Base-by-base conservation (phyloP, 2,888 invertebrate species). In the Ceriagrion tenellum region DNA sequence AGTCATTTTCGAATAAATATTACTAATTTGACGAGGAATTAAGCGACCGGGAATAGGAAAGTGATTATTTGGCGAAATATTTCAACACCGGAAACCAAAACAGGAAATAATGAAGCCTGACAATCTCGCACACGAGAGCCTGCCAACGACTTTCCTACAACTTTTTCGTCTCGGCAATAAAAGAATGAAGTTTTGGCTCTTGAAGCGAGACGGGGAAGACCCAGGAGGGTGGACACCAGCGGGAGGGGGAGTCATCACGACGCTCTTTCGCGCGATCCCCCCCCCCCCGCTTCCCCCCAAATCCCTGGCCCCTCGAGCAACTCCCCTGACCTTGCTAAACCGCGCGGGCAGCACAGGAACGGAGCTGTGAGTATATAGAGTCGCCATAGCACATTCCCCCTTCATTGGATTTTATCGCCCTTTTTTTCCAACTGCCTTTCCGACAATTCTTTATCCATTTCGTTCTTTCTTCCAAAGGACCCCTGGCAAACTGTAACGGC, bases 401-500 rank as follows among this genome's bases (percentile, higher is more conserved):
- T 63, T 93, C 69, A 63, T 69, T 69, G 93, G 69, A 93, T 93
- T 93, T 93, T 69, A 93, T 93, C 69, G 16, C 93, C 93, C 69
- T 63, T 47, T 59, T 55, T n/a, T 59, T 16, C 55, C 23, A 6
- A 20, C 20, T 55, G 20, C 26, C 89, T 47, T 55, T 81, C n/a
- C 35, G 81, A 81, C 55, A 55, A 89, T 55, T 89, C 89, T 89
- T 89, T 55, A 89, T 89, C 81, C 81, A 81, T 81, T 55, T 55
- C 89, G 47, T 89, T 89, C 89, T 89, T 89, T 69, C 81, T 59
- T 81, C 93, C 16, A 26, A 69, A 93, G 47, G 63, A 47, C 69
- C 93, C 93, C 93, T 63, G 93, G 93, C 93, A 93, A 93, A 93
- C 69, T 93, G 93, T 93, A 93, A 93, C 93, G 30, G 63, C 47